Conservation (phyloP, 2,113 vertebrate species). For the Probosciger aterrimus region DNA sequence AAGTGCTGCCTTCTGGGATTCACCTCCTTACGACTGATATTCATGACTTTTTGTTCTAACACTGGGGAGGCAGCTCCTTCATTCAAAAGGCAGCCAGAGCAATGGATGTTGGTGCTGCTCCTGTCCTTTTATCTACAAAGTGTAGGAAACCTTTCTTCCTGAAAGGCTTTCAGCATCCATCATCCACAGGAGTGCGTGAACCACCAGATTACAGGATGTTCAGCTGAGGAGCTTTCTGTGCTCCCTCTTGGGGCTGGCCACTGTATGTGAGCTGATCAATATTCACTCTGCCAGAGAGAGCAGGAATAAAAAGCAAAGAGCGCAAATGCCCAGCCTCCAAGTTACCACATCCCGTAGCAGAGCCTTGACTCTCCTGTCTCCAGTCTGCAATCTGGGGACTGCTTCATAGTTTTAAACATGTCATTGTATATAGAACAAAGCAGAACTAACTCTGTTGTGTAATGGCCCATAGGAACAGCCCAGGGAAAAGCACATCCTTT, state of each 20-base stretch:
- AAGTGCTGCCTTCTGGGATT: background rate
- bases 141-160: background rate
- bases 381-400: background rate
- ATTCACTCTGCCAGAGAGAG: background rate
- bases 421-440: background rate
- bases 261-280: background rate
- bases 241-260: background rate
- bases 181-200: background rate
- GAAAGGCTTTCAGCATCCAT: constrained; percentile 7
- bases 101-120: background rate
- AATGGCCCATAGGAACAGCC: background rate
- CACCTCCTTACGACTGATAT: background rate
- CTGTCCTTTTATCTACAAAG: background rate
- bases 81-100: background rate
- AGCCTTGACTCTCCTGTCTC: background rate
- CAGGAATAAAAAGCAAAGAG: background rate
- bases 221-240: background rate
- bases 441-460: background rate
- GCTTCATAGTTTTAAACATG: background rate
- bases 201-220: background rate
- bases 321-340: background rate
- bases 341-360: background rate
- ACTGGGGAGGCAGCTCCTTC: background rate
- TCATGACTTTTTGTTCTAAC: background rate
- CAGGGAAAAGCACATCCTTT: background rate